phyloP scores from a whole-genome alignment of 1,140 invertebrate species.

The Pissodes strobi region DNA sequence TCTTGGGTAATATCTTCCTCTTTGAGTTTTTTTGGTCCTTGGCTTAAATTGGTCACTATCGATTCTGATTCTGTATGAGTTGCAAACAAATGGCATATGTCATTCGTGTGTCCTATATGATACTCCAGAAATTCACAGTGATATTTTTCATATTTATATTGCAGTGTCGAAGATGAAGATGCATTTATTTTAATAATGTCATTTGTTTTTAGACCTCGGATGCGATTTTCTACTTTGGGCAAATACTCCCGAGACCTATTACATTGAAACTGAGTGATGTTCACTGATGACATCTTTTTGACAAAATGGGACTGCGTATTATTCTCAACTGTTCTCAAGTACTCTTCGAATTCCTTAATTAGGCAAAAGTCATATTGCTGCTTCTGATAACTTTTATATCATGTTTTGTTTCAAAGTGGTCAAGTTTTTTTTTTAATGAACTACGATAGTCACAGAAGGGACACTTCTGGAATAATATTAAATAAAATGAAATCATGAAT shows the following conservation, averaged over 20 bases:
- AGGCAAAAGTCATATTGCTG: neutral
- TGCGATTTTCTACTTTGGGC: constrained; percentile 4
- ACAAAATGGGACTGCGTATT: no score
- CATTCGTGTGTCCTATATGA: neutral
- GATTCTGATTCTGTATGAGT: neutral
- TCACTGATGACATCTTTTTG: constrained; percentile 1
- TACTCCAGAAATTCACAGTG: no score
- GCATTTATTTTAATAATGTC: neutral
- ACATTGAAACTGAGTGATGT: neutral
- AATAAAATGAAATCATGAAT: neutral
- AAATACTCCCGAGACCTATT: constrained; percentile 6
- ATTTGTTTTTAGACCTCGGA: neutral
- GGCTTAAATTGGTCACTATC: neutral
- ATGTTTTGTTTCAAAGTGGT: constrained; percentile 2
- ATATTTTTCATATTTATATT: neutral
- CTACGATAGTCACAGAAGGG: no score
- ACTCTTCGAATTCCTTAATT: no score
- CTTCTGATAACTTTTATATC: constrained; percentile 4
- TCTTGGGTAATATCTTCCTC: neutral
- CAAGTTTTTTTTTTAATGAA: neutral
- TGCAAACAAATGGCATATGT: no score
- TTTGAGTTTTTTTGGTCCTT: neutral
- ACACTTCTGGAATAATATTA: constrained; percentile 1
- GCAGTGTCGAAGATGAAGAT: neutral
- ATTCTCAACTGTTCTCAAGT: no score